Evolutionary conservation across 2,113 vertebrate species (phyloP).

Genomic region (Triplophysa siluroides): DNA sequence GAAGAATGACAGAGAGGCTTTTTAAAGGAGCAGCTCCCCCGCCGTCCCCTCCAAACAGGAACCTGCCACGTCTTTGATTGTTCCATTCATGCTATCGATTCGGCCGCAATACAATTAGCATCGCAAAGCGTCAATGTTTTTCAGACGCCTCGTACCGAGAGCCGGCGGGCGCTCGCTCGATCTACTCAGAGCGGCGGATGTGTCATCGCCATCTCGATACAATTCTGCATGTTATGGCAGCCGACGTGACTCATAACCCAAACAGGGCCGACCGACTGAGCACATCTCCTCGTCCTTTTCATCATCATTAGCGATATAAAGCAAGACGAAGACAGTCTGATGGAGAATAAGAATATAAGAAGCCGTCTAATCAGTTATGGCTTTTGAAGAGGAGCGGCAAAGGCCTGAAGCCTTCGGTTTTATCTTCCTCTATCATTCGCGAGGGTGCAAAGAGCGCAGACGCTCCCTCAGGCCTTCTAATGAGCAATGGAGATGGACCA

Average conservation of each 20-base stretch:
- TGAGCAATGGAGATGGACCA: conserved; percentile 35
- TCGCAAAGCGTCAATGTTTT: conserved; percentile 43
- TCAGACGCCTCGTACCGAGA: conserved; percentile 31
- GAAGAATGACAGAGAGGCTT: conserved; percentile 25
- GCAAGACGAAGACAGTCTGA: neutral
- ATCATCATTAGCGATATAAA: conserved; percentile 28
- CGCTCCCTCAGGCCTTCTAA: conserved; percentile 25
- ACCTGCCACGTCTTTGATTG: conserved; percentile 49
- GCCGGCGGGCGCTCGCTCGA: conserved; percentile 28
- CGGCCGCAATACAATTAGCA: conserved; percentile 49
- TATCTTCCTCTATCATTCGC: conserved; percentile 32
- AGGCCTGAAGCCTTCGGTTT: conserved; percentile 25
- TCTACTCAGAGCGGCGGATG: neutral
- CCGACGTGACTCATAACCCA: conserved; percentile 23
- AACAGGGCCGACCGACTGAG: conserved; percentile 25
- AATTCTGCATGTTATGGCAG: conserved; percentile 28
- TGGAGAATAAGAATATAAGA: neutral
- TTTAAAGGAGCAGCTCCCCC: conserved; percentile 35
- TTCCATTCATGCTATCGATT: conserved; percentile 55
- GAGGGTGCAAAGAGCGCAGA: conserved; percentile 35
- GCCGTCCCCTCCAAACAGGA: conserved; percentile 27
- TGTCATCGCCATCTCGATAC: conserved; percentile 21
- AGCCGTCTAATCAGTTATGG: neutral
- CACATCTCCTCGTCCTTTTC: conserved; percentile 4
- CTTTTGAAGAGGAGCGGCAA: conserved; percentile 13